Base-by-base conservation (phyloP, 2,797 vertebrate species). In the Alca torda region DNA sequence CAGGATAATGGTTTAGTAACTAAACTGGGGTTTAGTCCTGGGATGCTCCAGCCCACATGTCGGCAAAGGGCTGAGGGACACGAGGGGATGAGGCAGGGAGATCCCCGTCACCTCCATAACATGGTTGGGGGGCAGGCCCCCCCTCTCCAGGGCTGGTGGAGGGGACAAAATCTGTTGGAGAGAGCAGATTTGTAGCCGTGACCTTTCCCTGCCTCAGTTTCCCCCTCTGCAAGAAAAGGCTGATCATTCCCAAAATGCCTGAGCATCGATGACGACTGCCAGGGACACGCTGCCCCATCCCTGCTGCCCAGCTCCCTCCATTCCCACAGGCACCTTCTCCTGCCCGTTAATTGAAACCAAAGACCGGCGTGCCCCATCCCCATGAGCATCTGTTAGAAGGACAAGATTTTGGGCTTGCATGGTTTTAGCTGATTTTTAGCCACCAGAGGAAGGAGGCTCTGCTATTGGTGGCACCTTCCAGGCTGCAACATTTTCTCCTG, bases 301-400 rank as follows among this genome's bases (percentile, higher is more conserved):
- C 35, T 0, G 0, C 41, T 16, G 21, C 56, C 56, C 64, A 24
- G 23, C 72, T 51, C 43, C 78, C 51, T 33, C 67, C 12, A 0
- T 17, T 20, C 70, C 89, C 59, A 6, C 21, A 3, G 65, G 45
- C 9, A 10, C 41, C 41, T 59, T n/a, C 33, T 80, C 54, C 69
- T 45, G 61, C 39, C 0, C 0, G 4, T 23, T 1, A 5, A 31
- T 1, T 6, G 26, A 63, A 46, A 4, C 10, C 75, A 12, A 43
- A 53, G 24, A 13, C 26, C 9, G 0, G 4, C 0, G 0, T 20
- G 7, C 30, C 70, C 54, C 46, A 8, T 4, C 28, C 0, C 0
- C 53, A 43, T 0, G 17, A 63, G 69, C 61, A 35, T 4, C 53
- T 19, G 0, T 30, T 2, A 56, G 37, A 43, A 56, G n/a, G 46